phyloP scores from a whole-genome alignment of 2,797 vertebrate species.

The Pseudochromis fuscus region DNA sequence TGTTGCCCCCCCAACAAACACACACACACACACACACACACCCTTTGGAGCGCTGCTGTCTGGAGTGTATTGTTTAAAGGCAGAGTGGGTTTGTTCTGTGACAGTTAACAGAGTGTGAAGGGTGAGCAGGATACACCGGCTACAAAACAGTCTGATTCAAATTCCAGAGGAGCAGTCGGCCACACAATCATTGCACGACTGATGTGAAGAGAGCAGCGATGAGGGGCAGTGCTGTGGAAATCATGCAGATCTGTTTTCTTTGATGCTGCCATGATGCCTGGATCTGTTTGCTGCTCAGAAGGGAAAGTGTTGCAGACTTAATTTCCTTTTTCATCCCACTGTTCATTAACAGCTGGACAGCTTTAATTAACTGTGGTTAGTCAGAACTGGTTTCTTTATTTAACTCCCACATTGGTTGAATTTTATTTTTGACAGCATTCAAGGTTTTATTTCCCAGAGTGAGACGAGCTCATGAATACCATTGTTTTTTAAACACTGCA shows the following conservation, averaged over 20 bases:
- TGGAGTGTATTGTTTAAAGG: constrained; percentile 21
- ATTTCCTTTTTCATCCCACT: constrained; percentile 1
- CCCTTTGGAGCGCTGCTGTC: background rate
- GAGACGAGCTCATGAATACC: background rate
- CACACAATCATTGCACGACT: constrained; percentile 15
- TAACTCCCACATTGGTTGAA: background rate
- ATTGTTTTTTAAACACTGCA: background rate
- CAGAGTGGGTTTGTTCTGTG: constrained; percentile 26
- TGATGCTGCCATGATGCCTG: constrained; percentile 9
- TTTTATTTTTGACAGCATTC: background rate
- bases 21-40: too few relatives aligned
- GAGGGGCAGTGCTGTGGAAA: constrained; percentile 3
- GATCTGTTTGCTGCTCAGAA: background rate
- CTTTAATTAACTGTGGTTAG: constrained; percentile 15
- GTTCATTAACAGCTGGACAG: constrained; percentile 13
- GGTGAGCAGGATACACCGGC: constrained; percentile 17
- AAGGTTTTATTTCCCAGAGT: constrained; percentile 2
- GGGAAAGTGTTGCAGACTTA: constrained; percentile 1
- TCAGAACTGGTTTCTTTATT: constrained; percentile 1
- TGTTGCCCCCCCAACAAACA: background rate
- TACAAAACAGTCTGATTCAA: constrained; percentile 41
- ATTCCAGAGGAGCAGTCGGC: constrained; percentile 34
- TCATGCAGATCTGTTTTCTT: constrained; percentile 34
- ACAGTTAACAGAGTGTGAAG: constrained; percentile 52
- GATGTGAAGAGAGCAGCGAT: constrained; percentile 5